These are phyloP conservation scores for Hippoglossus hippoglossus DNA, from an alignment of 2,797 vertebrate species.

Conservation along the genomic window DNA sequence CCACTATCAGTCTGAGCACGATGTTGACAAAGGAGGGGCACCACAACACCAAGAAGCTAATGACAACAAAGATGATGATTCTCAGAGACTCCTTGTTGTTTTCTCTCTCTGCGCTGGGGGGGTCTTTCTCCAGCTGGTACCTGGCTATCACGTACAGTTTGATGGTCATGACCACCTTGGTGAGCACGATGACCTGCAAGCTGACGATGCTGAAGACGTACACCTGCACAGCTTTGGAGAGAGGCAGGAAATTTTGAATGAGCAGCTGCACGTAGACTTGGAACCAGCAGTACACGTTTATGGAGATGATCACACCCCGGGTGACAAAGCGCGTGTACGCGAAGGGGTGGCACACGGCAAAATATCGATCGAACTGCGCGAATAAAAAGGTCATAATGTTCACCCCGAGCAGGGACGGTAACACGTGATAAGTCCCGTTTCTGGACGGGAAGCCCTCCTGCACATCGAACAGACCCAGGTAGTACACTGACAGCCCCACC, in stretches of 20 bases:
- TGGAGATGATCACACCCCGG: conserved; percentile 53
- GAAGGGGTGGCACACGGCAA: conserved; percentile 65
- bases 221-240: conserved; percentile 51
- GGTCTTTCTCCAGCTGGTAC: conserved; percentile 64
- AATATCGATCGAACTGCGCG: conserved; percentile 70
- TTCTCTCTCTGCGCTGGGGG: conserved; percentile 58
- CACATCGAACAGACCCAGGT: conserved; percentile 69
- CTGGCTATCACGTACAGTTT: conserved; percentile 73
- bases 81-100: conserved; percentile 72
- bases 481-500: conserved; percentile 61
- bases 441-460: conserved; percentile 73
- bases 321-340: conserved; percentile 67
- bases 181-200: conserved; percentile 59
- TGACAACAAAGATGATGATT: conserved; percentile 80
- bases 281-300: conserved; percentile 77
- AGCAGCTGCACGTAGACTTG: conserved; percentile 59
- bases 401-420: conserved; percentile 58
- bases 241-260: conserved; percentile 32
- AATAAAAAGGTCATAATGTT: conserved; percentile 73
- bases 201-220: conserved; percentile 46
- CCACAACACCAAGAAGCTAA: conserved; percentile 79
- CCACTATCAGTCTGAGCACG: conserved; percentile 36
- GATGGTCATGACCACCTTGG: conserved; percentile 72
- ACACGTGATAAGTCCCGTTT: conserved; percentile 44
- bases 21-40: conserved; percentile 70